Evolutionary conservation across 35 echinoderm and acorn worm genomes (phyloP).

Genomic region (Holothuria glaberrima): DNA sequence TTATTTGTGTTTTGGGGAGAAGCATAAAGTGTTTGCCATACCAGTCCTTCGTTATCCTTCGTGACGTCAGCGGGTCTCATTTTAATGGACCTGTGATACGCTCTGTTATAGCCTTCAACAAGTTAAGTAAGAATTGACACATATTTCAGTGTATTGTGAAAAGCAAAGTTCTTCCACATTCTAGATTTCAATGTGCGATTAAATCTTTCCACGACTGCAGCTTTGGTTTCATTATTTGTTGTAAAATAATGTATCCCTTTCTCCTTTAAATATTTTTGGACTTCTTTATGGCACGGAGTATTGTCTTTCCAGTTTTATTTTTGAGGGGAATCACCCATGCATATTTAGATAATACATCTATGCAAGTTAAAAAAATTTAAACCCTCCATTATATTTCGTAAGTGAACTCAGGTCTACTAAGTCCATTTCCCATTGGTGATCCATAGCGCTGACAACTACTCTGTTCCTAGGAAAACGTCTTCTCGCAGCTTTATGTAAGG

Average conservation of each 20-base stretch:
- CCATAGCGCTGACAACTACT: conserved; percentile 52
- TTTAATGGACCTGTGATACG: conserved; percentile 65
- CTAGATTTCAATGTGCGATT: conserved; percentile 10
- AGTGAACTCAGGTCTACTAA: not conserved
- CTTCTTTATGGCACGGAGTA: too few species aligned
- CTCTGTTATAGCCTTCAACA: not conserved
- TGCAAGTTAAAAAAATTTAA: conserved; percentile 59
- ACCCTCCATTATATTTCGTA: not conserved
- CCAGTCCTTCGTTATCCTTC: conserved; percentile 59
- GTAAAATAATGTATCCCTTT: too few species aligned
- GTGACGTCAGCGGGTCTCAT: conserved; percentile 58
- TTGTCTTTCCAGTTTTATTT: too few species aligned
- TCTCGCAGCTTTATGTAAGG: conserved; percentile 43
- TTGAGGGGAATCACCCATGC: conserved; percentile 68
- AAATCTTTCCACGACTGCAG: too few species aligned
- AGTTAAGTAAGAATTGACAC: not conserved
- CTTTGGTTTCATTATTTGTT: too few species aligned
- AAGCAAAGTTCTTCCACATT: conserved; percentile 61
- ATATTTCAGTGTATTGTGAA: conserved; percentile 32
- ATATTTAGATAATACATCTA: conserved; percentile 71
- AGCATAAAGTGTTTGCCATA: too few species aligned
- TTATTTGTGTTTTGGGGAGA: too few species aligned
- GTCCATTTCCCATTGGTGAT: conserved; percentile 33
- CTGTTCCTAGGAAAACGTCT: conserved; percentile 50
- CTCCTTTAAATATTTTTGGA: conserved; percentile 66